These are phyloP conservation scores for Myoxocephalus aenaeus DNA, from an alignment of 2,797 vertebrate genomes.

Conservation along the genomic window DNA sequence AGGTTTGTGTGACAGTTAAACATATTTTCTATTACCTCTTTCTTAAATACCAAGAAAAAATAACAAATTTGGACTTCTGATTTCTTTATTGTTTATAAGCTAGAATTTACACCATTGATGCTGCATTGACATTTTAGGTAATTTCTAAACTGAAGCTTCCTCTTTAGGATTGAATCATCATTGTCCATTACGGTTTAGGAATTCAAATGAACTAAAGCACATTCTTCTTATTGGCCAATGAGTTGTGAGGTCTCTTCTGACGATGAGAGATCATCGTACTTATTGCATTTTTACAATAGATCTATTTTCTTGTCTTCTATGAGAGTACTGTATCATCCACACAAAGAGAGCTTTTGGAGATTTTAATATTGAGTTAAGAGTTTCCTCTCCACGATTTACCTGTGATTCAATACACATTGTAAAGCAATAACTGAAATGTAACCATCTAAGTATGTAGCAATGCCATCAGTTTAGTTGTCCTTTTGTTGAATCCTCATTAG, in stretches of 20 bases:
- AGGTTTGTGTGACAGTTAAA: conserved; percentile 43
- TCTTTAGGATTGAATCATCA: conserved; percentile 7
- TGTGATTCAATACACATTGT: conserved; percentile 27
- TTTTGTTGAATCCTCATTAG: conserved; percentile 12
- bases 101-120: conserved; percentile 61
- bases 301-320: conserved; percentile 22
- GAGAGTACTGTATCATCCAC: background rate
- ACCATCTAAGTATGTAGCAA: background rate
- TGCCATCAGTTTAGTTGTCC: background rate
- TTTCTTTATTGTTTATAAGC: conserved; percentile 60
- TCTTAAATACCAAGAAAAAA: conserved; percentile 48
- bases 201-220: conserved; percentile 30
- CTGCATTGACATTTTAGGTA: conserved; percentile 54
- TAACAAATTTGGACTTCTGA: conserved; percentile 36
- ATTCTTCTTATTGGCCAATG: conserved; percentile 30
- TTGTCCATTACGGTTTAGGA: conserved; percentile 26
- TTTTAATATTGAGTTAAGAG: background rate
- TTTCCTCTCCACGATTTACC: conserved; percentile 14
- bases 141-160: conserved; percentile 35
- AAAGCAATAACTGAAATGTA: conserved; percentile 34
- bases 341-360: conserved; percentile 11
- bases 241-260: conserved; percentile 39
- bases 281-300: background rate
- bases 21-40: conserved; percentile 56
- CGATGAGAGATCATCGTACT: conserved; percentile 43